These are phyloP conservation scores for Carollia perspicillata DNA, from an alignment of 2,113 vertebrate genomes.

Conservation along the genomic window DNA sequence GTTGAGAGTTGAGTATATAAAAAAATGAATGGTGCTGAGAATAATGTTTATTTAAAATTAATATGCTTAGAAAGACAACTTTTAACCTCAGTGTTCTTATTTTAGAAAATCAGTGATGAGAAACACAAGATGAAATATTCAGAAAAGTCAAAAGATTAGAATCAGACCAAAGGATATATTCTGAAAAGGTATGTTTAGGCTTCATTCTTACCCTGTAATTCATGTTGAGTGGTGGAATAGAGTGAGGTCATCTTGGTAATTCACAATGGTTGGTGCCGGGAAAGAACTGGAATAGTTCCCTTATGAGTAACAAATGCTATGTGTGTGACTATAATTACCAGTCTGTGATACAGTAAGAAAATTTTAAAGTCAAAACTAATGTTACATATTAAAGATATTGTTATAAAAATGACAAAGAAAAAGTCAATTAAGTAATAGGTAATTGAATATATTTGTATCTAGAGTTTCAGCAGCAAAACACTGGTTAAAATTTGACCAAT, in stretches of 20 bases:
- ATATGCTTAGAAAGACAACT: background rate
- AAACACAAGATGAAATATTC: background rate
- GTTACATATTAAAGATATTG: background rate
- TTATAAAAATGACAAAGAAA: background rate
- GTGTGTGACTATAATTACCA: background rate
- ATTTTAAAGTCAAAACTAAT: background rate
- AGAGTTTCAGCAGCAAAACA: background rate
- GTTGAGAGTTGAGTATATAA: background rate
- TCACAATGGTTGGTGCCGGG: background rate
- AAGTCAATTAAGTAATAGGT: background rate
- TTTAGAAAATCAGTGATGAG: background rate
- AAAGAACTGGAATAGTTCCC: background rate
- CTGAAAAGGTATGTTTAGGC: background rate
- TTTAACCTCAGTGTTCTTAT: background rate
- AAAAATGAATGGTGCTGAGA: background rate
- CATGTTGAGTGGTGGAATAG: background rate
- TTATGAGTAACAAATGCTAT: background rate
- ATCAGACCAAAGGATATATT: background rate
- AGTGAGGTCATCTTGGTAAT: conserved; percentile 33
- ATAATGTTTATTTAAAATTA: background rate
- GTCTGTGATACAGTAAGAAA: background rate
- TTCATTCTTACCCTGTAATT: background rate
- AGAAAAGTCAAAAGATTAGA: conserved; percentile 7
- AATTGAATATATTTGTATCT: background rate
- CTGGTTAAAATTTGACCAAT: background rate